A percentile compares a stretch with the other conserved stretches of the same genome.
phyloP scores from a whole-genome alignment of 2,888 invertebrate species.

The Octodonta nipae region DNA sequence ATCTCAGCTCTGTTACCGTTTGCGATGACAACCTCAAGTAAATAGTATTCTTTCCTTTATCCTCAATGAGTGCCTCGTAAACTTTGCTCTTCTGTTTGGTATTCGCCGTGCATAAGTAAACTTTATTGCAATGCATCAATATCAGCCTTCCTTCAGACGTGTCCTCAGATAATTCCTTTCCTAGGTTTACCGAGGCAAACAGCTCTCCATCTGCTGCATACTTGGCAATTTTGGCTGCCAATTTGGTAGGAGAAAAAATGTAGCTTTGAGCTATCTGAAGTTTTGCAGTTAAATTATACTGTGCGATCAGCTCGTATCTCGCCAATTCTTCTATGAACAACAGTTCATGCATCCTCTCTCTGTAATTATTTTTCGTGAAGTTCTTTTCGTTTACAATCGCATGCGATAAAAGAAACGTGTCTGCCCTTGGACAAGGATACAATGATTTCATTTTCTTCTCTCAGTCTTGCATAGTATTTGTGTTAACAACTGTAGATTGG shows the following conservation, averaged over 20 bases:
- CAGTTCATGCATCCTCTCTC: constrained; percentile 59
- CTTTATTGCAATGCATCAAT: constrained; percentile 59
- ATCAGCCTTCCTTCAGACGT: constrained; percentile 68
- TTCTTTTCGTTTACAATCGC: constrained; percentile 50
- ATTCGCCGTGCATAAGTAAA: constrained; percentile 34
- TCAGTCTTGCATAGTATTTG: constrained; percentile 33
- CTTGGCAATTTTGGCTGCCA: constrained; percentile 58
- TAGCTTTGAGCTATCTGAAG: constrained; percentile 54
- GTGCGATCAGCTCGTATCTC: constrained; percentile 48
- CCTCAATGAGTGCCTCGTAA: constrained; percentile 59
- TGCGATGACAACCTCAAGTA: constrained; percentile 44
- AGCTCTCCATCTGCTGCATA: constrained; percentile 64
- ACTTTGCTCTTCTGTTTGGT: constrained; percentile 37
- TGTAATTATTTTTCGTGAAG: constrained; percentile 55
- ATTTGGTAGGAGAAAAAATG: constrained; percentile 52
- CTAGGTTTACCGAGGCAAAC: constrained; percentile 57
- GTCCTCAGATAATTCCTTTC: constrained; percentile 66
- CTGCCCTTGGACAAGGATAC: constrained; percentile 53
- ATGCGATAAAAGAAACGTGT: constrained; percentile 54
- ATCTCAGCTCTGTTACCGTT: constrained; percentile 12
- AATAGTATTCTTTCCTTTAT: constrained; percentile 65
- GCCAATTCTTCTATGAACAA: constrained; percentile 67
- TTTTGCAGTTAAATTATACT: constrained; percentile 54
- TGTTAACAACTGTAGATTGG: constrained; percentile 20
- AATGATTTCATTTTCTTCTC: constrained; percentile 43